Evolutionary conservation across 2,113 vertebrate genomes (phyloP).

Genomic region (Sylvilagus bachmani): DNA sequence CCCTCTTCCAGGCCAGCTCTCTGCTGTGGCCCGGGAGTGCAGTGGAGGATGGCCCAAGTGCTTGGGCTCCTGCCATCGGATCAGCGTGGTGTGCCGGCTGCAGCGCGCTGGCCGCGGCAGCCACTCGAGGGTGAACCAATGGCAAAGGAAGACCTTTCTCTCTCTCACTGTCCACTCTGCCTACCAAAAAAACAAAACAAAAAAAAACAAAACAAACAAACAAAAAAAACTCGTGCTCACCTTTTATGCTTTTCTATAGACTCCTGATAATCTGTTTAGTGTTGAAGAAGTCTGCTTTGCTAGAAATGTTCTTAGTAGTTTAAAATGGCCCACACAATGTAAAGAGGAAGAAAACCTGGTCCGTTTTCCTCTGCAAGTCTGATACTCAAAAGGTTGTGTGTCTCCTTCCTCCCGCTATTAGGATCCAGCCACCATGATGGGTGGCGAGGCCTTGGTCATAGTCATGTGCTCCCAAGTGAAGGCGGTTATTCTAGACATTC

Average conservation of each 20-base stretch:
- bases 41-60: too few relatives aligned
- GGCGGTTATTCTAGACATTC: background rate
- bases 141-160: too few relatives aligned
- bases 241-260: background rate
- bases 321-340: background rate
- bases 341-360: background rate
- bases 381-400: background rate
- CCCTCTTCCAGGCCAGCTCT: too few relatives aligned
- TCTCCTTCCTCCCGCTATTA: background rate
- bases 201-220: too few relatives aligned
- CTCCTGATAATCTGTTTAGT: background rate
- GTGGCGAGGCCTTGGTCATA: background rate
- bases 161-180: too few relatives aligned
- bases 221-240: constrained; percentile 33
- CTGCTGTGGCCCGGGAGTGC: too few relatives aligned
- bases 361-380: background rate
- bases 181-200: too few relatives aligned
- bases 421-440: background rate
- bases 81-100: too few relatives aligned
- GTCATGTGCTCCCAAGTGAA: background rate
- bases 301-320: background rate
- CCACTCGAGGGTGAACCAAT: too few relatives aligned
- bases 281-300: background rate
- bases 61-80: too few relatives aligned
- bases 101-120: too few relatives aligned